phyloP scores from a whole-genome alignment of 1,140 invertebrate species.

The Helicoverpa zea region DNA sequence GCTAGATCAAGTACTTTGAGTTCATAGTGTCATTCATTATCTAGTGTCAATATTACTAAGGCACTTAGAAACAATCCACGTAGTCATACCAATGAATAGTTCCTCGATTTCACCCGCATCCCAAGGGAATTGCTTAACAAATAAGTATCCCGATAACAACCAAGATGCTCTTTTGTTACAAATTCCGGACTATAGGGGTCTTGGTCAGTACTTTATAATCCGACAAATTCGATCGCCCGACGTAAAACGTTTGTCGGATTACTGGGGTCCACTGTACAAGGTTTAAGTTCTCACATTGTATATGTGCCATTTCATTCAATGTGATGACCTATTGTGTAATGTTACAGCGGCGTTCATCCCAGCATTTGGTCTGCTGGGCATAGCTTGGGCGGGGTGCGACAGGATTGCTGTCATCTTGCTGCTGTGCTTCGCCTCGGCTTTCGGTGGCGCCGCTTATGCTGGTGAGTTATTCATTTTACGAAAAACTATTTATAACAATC shows the following conservation, averaged over 20 bases:
- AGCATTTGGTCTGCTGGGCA: slow-evolving; percentile 91
- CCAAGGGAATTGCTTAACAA: too few species aligned
- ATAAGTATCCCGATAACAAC: too few species aligned
- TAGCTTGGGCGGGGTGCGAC: slow-evolving; percentile 93
- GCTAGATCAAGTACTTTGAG: slow-evolving; percentile 18
- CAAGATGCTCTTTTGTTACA: too few species aligned
- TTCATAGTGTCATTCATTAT: slow-evolving; percentile 13
- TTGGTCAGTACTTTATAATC: too few species aligned
- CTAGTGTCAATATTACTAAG: background rate
- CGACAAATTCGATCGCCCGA: too few species aligned
- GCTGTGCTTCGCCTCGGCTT: slow-evolving; percentile 90
- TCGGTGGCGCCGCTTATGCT: slow-evolving; percentile 92
- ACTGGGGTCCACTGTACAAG: too few species aligned
- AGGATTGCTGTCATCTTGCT: slow-evolving; percentile 90
- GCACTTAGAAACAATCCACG: background rate
- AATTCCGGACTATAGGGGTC: too few species aligned
- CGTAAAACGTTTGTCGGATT: too few species aligned
- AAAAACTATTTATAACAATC: too few species aligned
- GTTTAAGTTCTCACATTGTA: too few species aligned
- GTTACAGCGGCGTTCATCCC: slow-evolving; percentile 89
- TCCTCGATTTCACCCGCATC: too few species aligned
- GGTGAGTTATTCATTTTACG: slow-evolving; percentile 76
- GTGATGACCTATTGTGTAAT: background rate
- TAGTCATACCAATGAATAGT: background rate
- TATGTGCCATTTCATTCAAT: too few species aligned